Conservation (phyloP, 2,888 invertebrate genomes). For the Torymus aiolomorphi region DNA sequence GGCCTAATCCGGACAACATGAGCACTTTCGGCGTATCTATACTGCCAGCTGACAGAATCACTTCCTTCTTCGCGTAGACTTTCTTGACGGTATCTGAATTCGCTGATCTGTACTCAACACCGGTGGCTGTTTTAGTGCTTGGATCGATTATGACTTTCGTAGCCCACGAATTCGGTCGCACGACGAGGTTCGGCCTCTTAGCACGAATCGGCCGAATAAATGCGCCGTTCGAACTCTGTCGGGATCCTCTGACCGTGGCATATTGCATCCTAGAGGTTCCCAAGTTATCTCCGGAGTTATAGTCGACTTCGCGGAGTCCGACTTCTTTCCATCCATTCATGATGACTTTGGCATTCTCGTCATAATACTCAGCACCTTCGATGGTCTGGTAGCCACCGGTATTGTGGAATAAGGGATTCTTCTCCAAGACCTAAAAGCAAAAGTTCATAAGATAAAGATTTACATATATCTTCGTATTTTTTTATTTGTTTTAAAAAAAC, state of each 20-base stretch:
- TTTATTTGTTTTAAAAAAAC: too few species aligned
- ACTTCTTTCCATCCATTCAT: slow-evolving; percentile 80
- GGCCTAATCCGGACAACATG: slow-evolving; percentile 78
- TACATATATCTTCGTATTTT: too few species aligned
- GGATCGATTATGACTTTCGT: slow-evolving; percentile 77
- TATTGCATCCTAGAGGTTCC: slow-evolving; percentile 81
- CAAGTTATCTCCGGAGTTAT: slow-evolving; percentile 78
- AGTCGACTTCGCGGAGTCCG: slow-evolving; percentile 79
- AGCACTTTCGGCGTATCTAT: slow-evolving; percentile 77
- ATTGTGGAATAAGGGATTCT: not conserved
- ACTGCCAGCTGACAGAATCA: slow-evolving; percentile 77
- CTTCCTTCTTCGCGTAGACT: slow-evolving; percentile 75
- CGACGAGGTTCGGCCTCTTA: slow-evolving; percentile 71
- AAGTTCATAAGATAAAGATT: too few species aligned
- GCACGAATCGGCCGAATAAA: slow-evolving; percentile 82
- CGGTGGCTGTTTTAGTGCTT: slow-evolving; percentile 71
- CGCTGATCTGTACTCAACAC: slow-evolving; percentile 71
- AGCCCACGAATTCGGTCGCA: slow-evolving; percentile 77
- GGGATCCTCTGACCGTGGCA: slow-evolving; percentile 79
- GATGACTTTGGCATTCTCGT: slow-evolving; percentile 78
- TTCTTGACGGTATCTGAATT: slow-evolving; percentile 62
- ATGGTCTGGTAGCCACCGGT: slow-evolving; percentile 22
- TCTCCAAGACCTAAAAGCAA: not conserved
- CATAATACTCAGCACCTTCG: slow-evolving; percentile 69
- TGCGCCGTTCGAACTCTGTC: slow-evolving; percentile 80